These are phyloP conservation scores for Elanus axillaris DNA, from an alignment of 2,113 vertebrate genomes.

Conservation along the genomic window DNA sequence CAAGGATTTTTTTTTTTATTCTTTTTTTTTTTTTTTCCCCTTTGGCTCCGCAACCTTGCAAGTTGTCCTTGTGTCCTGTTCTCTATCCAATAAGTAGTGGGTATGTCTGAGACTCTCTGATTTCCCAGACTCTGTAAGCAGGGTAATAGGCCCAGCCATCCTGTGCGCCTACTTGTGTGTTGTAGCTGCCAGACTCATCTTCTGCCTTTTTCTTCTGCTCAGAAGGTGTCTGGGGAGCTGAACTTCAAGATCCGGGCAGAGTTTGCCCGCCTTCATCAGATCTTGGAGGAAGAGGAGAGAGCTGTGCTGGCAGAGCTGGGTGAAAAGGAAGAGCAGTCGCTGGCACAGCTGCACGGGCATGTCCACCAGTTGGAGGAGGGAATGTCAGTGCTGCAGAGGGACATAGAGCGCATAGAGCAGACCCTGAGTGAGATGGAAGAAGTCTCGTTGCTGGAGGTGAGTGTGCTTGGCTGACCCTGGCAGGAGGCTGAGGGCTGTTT, in stretches of 20 bases:
- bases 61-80: neutral
- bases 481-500: neutral
- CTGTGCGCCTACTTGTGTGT: neutral
- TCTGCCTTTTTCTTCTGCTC: neutral
- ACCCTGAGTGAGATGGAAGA: conserved; percentile 32
- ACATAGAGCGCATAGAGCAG: conserved; percentile 48
- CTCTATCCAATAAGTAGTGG: neutral
- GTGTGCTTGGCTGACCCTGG: neutral
- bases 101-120: neutral
- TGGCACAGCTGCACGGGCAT: conserved; percentile 66
- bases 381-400: conserved; percentile 64
- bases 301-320: conserved; percentile 71
- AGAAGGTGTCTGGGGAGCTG: conserved; percentile 68
- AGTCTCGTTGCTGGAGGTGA: conserved; percentile 68
- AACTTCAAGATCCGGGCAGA: conserved; percentile 71
- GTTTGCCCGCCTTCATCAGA: conserved; percentile 77
- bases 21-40: neutral
- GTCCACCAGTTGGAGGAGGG: conserved; percentile 53
- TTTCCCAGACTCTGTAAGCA: neutral
- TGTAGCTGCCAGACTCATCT: neutral
- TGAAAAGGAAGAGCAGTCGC: conserved; percentile 61
- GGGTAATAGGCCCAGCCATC: neutral
- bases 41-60: neutral
- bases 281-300: conserved; percentile 77
- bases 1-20: neutral